These are phyloP conservation scores for Lophotriccus pileatus DNA, from an alignment of 2,797 vertebrate genomes.

Conservation along the genomic window DNA sequence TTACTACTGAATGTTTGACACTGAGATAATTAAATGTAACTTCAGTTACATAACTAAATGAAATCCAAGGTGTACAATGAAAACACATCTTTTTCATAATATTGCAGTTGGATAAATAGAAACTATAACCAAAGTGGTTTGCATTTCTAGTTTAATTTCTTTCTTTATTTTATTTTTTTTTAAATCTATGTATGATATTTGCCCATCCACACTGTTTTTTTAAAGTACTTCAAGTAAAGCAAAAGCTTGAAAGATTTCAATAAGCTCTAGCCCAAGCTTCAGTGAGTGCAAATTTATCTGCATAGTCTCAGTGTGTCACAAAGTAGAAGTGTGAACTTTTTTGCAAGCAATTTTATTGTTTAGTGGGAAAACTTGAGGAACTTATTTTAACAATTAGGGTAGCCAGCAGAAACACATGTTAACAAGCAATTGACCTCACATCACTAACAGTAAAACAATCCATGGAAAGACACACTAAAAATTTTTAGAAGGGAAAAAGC, in stretches of 20 bases:
- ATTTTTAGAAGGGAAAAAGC: not conserved
- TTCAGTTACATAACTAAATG: not conserved
- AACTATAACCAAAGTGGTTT: not conserved
- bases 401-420: not conserved
- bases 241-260: not conserved
- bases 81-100: not conserved
- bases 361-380: not conserved
- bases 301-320: not conserved
- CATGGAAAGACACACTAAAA: not conserved
- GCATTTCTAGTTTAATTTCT: not conserved
- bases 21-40: not conserved
- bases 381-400: not conserved
- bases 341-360: not conserved
- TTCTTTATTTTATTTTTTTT: not conserved
- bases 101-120: not conserved
- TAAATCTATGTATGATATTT: not conserved
- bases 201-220: not conserved
- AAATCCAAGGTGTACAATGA: not conserved
- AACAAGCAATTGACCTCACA: not conserved
- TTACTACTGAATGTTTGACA: not conserved
- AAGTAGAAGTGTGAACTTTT: not conserved
- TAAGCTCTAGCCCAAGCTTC: not conserved
- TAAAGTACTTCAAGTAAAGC: not conserved
- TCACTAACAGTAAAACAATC: not conserved
- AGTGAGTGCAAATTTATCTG: not conserved